Conservation (phyloP, 2,113 vertebrate genomes). For the Catharus minimus region DNA sequence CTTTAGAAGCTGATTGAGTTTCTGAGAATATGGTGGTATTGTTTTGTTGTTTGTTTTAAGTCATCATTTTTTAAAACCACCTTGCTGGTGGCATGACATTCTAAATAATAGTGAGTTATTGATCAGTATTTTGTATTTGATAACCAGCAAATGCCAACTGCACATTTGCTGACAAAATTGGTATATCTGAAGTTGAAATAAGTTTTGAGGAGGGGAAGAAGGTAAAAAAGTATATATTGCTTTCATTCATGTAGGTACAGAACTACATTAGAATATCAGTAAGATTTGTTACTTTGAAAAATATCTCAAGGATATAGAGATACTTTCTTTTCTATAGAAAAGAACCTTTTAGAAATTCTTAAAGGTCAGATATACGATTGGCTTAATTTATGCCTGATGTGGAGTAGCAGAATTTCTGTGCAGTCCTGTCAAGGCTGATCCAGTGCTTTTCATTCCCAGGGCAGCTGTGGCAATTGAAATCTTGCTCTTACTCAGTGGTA, state of each 20-base stretch:
- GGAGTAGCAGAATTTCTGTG: not conserved
- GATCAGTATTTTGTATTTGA: not conserved
- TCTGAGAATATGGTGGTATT: not conserved
- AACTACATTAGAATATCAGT: not conserved
- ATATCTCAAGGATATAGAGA: not conserved
- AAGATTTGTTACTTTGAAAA: not conserved
- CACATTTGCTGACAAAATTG: not conserved
- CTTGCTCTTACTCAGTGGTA: not conserved
- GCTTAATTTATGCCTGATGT: not conserved
- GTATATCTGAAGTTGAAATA: not conserved
- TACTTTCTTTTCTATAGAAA: not conserved
- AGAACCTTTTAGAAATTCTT: not conserved
- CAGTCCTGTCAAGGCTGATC: not conserved
- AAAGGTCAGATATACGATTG: not conserved
- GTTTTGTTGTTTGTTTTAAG: not conserved
- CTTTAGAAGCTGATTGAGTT: not conserved
- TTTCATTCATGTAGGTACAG: not conserved
- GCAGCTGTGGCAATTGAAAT: not conserved
- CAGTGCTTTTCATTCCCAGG: not conserved
- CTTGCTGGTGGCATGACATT: not conserved
- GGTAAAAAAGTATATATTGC: not conserved
- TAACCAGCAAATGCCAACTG: not conserved
- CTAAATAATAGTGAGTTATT: not conserved
- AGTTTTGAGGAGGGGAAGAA: not conserved
- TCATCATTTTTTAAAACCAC: not conserved